These are phyloP conservation scores for Lithobates sylvaticus DNA, from an alignment of 2,797 vertebrate genomes.

Conservation along the genomic window DNA sequence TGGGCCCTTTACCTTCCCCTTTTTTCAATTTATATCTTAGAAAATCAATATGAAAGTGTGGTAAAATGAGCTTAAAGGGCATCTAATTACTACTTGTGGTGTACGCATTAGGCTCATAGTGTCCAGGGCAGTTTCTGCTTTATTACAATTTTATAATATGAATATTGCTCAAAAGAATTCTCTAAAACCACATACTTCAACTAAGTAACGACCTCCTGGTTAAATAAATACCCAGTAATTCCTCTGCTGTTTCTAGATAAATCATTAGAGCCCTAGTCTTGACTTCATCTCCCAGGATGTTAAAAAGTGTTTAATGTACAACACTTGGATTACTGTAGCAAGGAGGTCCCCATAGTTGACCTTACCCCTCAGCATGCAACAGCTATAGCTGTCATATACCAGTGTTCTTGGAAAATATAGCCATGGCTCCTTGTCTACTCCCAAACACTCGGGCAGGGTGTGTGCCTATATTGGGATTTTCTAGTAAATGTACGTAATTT, in stretches of 20 bases:
- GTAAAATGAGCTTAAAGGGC: no score
- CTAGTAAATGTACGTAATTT: constrained; percentile 28
- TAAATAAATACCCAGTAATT: constrained; percentile 20
- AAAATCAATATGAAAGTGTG: no score
- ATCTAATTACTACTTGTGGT: not conserved
- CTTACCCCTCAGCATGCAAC: not conserved
- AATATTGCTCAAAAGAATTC: not conserved
- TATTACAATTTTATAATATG: not conserved
- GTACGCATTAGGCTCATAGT: no score
- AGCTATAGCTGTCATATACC: constrained; percentile 15
- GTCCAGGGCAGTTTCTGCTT: not conserved
- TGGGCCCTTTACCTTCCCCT: no score
- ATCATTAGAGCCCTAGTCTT: constrained; percentile 18
- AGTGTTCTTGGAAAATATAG: constrained; percentile 19
- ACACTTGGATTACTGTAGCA: not conserved
- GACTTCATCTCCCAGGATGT: constrained; percentile 29
- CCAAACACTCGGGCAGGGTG: not conserved
- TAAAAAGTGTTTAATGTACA: not conserved
- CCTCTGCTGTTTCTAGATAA: not conserved
- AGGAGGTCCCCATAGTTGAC: constrained; percentile 1
- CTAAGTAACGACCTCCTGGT: not conserved
- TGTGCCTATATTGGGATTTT: constrained; percentile 12
- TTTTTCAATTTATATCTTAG: no score
- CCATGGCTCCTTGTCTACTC: constrained; percentile 16
- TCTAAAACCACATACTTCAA: not conserved